These are phyloP conservation scores for Lamproptera curius DNA, from an alignment of 2,888 invertebrate genomes.

Conservation along the genomic window DNA sequence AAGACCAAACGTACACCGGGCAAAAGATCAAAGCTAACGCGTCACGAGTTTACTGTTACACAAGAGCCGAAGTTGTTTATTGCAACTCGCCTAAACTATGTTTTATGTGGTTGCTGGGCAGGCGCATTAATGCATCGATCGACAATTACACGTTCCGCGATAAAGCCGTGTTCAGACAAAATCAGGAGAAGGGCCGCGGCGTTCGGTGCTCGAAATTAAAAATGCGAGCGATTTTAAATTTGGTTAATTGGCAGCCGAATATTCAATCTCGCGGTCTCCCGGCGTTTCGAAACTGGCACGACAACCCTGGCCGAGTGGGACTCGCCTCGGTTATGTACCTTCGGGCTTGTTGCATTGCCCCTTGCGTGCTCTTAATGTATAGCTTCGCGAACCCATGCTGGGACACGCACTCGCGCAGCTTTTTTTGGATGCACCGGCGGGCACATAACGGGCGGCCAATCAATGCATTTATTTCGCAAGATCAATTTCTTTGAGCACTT, in stretches of 20 bases:
- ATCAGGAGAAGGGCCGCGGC: no score
- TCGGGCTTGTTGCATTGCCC: constrained; percentile 40
- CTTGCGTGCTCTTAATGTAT: constrained; percentile 61
- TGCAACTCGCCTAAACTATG: no score
- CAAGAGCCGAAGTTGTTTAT: not conserved
- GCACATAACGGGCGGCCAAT: constrained; percentile 21
- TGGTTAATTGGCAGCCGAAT: constrained; percentile 16
- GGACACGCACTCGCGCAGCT: constrained; percentile 29
- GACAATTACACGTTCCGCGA: no score
- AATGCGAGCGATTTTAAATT: constrained; percentile 11
- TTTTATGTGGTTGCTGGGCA: no score
- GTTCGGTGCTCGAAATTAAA: not conserved
- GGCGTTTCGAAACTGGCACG: constrained; percentile 23
- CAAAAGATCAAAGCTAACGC: not conserved
- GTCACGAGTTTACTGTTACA: not conserved
- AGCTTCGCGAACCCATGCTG: constrained; percentile 53
- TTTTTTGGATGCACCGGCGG: constrained; percentile 19
- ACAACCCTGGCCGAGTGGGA: constrained; percentile 39
- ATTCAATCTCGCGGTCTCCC: constrained; percentile 15
- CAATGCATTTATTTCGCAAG: constrained; percentile 22
- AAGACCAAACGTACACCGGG: constrained; percentile 15
- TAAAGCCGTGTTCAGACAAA: not conserved
- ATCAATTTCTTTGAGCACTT: constrained; percentile 21
- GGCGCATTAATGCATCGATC: no score
- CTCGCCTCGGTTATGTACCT: constrained; percentile 43